A percentile compares a stretch with the other conserved stretches of the same genome.
Evolutionary conservation across 2,113 vertebrate species (phyloP).

Genomic region (Spizaetus ornatus): DNA sequence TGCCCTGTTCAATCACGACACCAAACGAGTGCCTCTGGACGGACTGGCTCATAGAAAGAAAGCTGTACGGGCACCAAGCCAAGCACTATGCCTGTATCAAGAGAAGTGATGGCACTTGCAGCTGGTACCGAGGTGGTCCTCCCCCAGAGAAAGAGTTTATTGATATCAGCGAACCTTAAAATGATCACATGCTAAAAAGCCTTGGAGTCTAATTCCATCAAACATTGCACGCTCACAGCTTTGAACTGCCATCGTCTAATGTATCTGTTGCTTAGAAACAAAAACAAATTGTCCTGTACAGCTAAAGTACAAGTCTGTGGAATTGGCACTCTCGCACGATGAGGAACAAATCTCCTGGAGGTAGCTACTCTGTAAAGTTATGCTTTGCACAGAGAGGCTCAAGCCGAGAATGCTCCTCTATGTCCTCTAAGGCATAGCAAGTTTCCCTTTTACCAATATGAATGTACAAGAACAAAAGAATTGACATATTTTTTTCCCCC

Average conservation of each 20-base stretch:
- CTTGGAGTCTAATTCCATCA: not conserved
- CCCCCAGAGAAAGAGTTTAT: conserved; percentile 84
- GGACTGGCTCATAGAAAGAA: conserved; percentile 85
- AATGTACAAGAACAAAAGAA: conserved; percentile 39
- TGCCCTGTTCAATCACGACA: conserved; percentile 76
- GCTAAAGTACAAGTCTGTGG: not conserved
- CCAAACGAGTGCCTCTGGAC: conserved; percentile 90
- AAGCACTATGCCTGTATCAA: conserved; percentile 87
- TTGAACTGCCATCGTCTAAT: not conserved
- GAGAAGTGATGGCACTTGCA: conserved; percentile 81
- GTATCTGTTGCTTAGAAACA: conserved; percentile 15
- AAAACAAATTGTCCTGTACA: not conserved
- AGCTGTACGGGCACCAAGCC: conserved; percentile 82
- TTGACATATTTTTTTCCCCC: not conserved
- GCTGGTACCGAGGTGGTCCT: conserved; percentile 83
- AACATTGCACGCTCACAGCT: not conserved
- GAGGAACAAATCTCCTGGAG: conserved; percentile 12
- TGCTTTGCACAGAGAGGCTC: not conserved
- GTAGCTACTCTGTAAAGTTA: not conserved
- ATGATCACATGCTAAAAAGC: not conserved
- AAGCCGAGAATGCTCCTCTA: not conserved
- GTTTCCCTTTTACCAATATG: not conserved
- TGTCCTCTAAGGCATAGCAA: not conserved
- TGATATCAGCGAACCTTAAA: conserved; percentile 85
- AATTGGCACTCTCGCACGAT: not conserved